These are phyloP conservation scores for Perizoma flavofasciatum DNA, from an alignment of 2,888 invertebrate species.

Conservation along the genomic window DNA sequence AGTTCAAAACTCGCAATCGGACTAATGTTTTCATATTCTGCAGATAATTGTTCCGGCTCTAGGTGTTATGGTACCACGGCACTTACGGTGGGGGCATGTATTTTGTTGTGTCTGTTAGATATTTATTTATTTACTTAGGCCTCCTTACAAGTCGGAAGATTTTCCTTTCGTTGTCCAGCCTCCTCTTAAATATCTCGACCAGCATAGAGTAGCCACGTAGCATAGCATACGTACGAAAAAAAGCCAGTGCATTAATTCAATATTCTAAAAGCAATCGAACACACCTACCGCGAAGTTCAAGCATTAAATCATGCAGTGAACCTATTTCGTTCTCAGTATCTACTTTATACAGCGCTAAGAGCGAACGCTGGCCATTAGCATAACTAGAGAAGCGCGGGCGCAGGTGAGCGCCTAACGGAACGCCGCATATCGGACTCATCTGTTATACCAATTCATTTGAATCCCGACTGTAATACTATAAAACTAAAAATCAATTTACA, in stretches of 20 bases:
- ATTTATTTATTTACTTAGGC: too few relatives aligned
- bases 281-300: slow-evolving; percentile 37
- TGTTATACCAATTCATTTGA: slow-evolving; percentile 53
- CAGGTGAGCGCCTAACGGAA: slow-evolving; percentile 81
- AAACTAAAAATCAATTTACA: slow-evolving; percentile 54
- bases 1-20: too few relatives aligned
- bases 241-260: slow-evolving; percentile 33
- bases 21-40: too few relatives aligned
- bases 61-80: too few relatives aligned
- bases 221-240: too few relatives aligned
- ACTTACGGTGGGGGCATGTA: too few relatives aligned
- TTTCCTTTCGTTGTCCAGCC: too few relatives aligned
- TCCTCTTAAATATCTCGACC: too few relatives aligned
- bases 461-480: slow-evolving; percentile 58
- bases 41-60: too few relatives aligned
- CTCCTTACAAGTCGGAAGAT: too few relatives aligned
- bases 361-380: slow-evolving; percentile 74
- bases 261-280: slow-evolving; percentile 45
- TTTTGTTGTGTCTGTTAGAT: too few relatives aligned
- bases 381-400: slow-evolving; percentile 80
- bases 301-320: slow-evolving; percentile 52
- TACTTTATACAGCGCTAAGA: slow-evolving; percentile 52
- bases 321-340: slow-evolving; percentile 59
- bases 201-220: too few relatives aligned
- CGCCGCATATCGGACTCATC: slow-evolving; percentile 67